Base-by-base conservation (phyloP, 1,140 invertebrate genomes). In the Drosophila tani region DNA sequence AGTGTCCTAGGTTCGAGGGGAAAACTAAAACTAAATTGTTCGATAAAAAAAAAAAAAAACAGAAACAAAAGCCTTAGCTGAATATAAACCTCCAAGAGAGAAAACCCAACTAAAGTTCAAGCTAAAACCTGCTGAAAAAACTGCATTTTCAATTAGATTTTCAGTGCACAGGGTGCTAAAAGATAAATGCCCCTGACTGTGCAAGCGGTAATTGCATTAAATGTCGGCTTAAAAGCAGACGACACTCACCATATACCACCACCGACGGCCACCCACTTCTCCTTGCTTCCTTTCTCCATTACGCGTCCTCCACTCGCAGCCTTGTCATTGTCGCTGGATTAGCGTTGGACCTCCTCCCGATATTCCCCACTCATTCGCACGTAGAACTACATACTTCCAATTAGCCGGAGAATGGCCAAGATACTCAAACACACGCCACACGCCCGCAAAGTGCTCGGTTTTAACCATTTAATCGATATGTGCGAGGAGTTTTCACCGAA, bases 161-260 rank as follows among this genome's bases (percentile, higher is more conserved):
- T 5, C 45, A 67, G 73, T 77, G 75, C 43, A 32, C 43, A 32
- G 21, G 45, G 32, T 75, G 69, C 63, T 40, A 32, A 58, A 41
- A 73, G 66, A 62, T 46, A 76, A 67, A 58, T 50, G 62, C 51
- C 77, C 47, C 74, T 77, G 51, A 75, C 47, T 78, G 73, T 73
- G 77, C 50, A 27, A 64, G 68, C 79, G 86, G 85, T 90, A 90
- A 90, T 90, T 90, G 85, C 86, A 90, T 90, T 90, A 90, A 90
- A 87, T 91, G 86, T 79, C 65, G 75, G 85, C 86, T 90, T 90
- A 91, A 90, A 91, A 85, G 47, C 82, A 71, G 41, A 49, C 57
- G 49, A 68, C 58, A 56, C 51, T 35, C 45, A 32, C 32, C 32
- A 21, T 35, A 40, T 29, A 38, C 9, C 46, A 29, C 17, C 24